Base-by-base conservation (phyloP, 2,797 vertebrate genomes). In the Chiloscyllium punctatum region DNA sequence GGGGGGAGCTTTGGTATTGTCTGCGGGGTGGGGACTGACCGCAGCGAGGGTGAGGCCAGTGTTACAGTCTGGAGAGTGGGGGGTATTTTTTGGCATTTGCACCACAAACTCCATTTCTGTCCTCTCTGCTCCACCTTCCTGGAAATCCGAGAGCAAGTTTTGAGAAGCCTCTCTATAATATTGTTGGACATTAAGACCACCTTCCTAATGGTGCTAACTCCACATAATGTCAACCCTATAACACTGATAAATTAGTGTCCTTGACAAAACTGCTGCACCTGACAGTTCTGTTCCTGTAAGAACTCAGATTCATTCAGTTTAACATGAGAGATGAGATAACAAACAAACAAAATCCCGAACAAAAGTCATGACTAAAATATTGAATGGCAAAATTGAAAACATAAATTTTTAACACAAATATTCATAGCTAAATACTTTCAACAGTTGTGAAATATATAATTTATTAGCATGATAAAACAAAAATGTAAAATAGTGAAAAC, bases 361-460 rank as follows among this genome's bases (percentile, higher is more conserved):
- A 92, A 42, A 91, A 68, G 79, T 11, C 90, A 37, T 92, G 37
- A 84, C 79, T 84, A 48, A 84, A 68, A 57, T 62, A 90, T 92
- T 68, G 37, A 42, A 92, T 37, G 8, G 21, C n/a, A 42, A 69
- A 68, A 92, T 69, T 42, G 90, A 37, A 69, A 92, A 13, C 42
- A 16, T 25, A n/a, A 62, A 68, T 21, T 92, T 92, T 92, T n/a
- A 92, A 23, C 66, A 25, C 9, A 68, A 92, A 42, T 23, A 37
- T 69, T 42, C 90, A 68, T n/a, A 48, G 42, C 37, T 11, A 84
- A 48, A 23, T 48, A 48, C 66, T 25, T 69, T 37, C 16, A 37
- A 21, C 62, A n/a, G 33, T 69, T 92, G 90, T 68, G 62, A 42
- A 68, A 68, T 37, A 33, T 7, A 42, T 68, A 92, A 94, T 94